phyloP scores from a whole-genome alignment of 2,888 invertebrate species.

The Diaperis boleti region DNA sequence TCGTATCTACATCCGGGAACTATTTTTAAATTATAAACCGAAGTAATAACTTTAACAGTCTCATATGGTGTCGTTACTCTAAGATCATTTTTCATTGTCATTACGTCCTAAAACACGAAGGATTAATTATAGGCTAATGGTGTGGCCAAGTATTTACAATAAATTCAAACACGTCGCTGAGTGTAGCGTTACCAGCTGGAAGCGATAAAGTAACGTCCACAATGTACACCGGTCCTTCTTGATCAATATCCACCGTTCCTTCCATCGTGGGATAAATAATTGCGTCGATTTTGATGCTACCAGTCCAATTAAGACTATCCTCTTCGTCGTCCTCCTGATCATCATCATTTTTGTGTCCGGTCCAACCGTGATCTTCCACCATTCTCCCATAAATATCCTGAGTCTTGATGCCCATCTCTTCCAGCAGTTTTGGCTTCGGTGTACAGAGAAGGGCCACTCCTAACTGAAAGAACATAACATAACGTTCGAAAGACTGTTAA shows the following conservation, averaged over 20 bases:
- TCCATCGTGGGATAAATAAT: slow-evolving; percentile 71
- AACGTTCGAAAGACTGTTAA: slow-evolving; percentile 40
- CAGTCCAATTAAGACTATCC: slow-evolving; percentile 69
- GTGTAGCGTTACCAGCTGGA: slow-evolving; percentile 69
- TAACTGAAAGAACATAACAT: slow-evolving; percentile 60
- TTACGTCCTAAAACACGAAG: slow-evolving; percentile 61
- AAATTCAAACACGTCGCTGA: slow-evolving; percentile 71
- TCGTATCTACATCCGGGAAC: slow-evolving; percentile 66
- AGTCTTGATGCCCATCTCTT: slow-evolving; percentile 62
- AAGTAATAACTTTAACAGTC: slow-evolving; percentile 67
- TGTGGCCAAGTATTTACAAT: slow-evolving; percentile 64
- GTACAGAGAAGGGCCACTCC: slow-evolving; percentile 63
- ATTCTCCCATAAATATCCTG: slow-evolving; percentile 58
- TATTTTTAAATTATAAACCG: slow-evolving; percentile 67
- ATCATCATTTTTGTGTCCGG: slow-evolving; percentile 64
- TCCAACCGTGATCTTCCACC: slow-evolving; percentile 48
- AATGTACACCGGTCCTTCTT: slow-evolving; percentile 67
- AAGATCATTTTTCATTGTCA: slow-evolving; percentile 70
- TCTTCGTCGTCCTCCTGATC: slow-evolving; percentile 62
- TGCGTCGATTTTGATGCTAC: slow-evolving; percentile 70
- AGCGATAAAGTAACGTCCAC: slow-evolving; percentile 67
- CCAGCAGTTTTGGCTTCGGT: slow-evolving; percentile 62
- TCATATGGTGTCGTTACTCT: slow-evolving; percentile 71
- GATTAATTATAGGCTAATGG: slow-evolving; percentile 30
- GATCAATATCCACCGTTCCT: slow-evolving; percentile 70